Evolutionary conservation across 2,888 invertebrate genomes (phyloP), one percentile per base, ranked within the genome.

Genomic region (Nycteola revayana): DNA sequence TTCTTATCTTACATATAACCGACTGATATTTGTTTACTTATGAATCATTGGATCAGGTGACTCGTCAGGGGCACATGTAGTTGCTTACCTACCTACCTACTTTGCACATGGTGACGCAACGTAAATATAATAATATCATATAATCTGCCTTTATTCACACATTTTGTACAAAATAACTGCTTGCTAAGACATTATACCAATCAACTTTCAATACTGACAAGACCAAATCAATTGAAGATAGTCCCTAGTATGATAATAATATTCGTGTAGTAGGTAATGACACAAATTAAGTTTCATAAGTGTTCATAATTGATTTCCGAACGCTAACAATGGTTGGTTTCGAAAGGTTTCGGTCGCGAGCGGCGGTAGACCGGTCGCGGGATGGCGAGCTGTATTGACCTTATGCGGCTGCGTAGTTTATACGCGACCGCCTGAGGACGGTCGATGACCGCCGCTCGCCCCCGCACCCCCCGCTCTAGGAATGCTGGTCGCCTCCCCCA

Each of bases 341-440:
- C 76, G 76, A 76, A 80, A 83, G 57, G 46, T 42, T 5, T 40
- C 32, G 32, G 49, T 52, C 49, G 37, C 41, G 44, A 51, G 47
- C 42, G 49, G 44, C 27, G 30, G 53, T 47, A 48, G 41, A 56
- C 64, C 53, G 59, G 60, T 55, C 52, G 66, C 51, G 47, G n/a
- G 60, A 56, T 58, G 64, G 69, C 67, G 69, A 64, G 68, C 73
- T 62, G 72, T 82, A 74, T 80, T 86, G 87, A 87, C 87, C 86
- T 86, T 83, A 84, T 78, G 81, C 83, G 84, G 67, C 79, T 78
- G 81, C 80, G 85, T 86, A 82, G 84, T 83, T 79, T 80, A 80
- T 82, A 80, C 79, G 69, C 75, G 80, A 70, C 75, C 74, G 75
- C 59, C 75, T 62, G 86, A 86, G 86, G 87, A 86, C 86, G 87